Conservation (phyloP, 2,888 invertebrate genomes). For the Cantharis lateralis region DNA sequence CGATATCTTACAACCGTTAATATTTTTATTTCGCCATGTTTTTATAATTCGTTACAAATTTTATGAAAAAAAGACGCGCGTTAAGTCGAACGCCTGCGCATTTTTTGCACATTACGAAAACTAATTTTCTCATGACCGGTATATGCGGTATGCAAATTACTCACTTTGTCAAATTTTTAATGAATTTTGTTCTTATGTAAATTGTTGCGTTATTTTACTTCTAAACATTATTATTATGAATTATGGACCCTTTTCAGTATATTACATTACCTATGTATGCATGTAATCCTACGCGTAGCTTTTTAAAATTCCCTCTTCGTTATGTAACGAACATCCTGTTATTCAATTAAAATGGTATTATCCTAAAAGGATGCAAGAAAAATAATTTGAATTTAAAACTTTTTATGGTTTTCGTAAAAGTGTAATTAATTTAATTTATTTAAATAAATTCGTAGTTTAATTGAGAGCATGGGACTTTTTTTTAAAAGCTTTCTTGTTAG, state of each 20-base stretch:
- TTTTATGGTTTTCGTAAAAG: background rate
- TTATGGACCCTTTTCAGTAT: background rate
- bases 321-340: background rate
- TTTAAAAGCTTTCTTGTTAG: background rate
- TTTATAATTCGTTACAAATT: background rate
- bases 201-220: background rate
- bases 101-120: background rate
- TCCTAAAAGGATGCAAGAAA: background rate
- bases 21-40: background rate
- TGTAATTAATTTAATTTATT: background rate
- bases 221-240: background rate
- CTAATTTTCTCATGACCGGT: background rate
- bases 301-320: background rate
- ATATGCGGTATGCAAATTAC: background rate
- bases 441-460: background rate
- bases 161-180: background rate
- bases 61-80: background rate
- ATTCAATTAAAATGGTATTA: background rate
- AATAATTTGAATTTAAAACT: background rate
- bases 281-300: background rate
- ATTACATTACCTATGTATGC: background rate
- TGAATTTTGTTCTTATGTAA: background rate
- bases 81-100: background rate
- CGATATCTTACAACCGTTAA: background rate
- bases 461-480: background rate